These are phyloP conservation scores for Kryptolebias ocellatus DNA, from an alignment of 2,797 vertebrate genomes.

Conservation along the genomic window DNA sequence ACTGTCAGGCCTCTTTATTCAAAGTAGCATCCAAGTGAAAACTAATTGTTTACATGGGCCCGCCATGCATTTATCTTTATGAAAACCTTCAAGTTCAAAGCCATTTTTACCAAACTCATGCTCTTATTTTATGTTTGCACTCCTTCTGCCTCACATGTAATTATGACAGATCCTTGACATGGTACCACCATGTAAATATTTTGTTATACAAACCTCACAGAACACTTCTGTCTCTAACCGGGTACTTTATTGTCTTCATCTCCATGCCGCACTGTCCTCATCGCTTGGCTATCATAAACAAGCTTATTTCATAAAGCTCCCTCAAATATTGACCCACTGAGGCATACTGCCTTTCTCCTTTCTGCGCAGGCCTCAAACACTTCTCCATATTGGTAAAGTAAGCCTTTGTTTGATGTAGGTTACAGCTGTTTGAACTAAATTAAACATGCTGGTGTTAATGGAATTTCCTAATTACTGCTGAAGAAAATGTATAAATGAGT, in stretches of 20 bases:
- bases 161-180: constrained; percentile 27
- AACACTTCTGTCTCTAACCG: constrained; percentile 25
- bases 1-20: constrained; percentile 54
- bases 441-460: neutral
- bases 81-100: neutral
- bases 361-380: constrained; percentile 34
- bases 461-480: constrained; percentile 2
- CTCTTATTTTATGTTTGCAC: neutral
- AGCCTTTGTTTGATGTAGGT: constrained; percentile 26
- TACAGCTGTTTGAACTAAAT: neutral
- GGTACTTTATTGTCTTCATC: constrained; percentile 67
- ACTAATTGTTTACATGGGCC: constrained; percentile 1
- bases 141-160: neutral
- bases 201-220: constrained; percentile 24
- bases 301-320: constrained; percentile 73
- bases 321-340: constrained; percentile 79
- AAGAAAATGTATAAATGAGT: constrained; percentile 6
- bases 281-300: constrained; percentile 67
- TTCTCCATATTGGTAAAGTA: constrained; percentile 25
- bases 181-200: constrained; percentile 39
- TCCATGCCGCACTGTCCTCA: constrained; percentile 63
- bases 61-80: constrained; percentile 8
- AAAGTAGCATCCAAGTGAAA: constrained; percentile 40
- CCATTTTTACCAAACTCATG: constrained; percentile 14
- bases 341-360: constrained; percentile 42